phyloP scores from a whole-genome alignment of 2,888 invertebrate genomes.

The Clistopyga incitator region DNA sequence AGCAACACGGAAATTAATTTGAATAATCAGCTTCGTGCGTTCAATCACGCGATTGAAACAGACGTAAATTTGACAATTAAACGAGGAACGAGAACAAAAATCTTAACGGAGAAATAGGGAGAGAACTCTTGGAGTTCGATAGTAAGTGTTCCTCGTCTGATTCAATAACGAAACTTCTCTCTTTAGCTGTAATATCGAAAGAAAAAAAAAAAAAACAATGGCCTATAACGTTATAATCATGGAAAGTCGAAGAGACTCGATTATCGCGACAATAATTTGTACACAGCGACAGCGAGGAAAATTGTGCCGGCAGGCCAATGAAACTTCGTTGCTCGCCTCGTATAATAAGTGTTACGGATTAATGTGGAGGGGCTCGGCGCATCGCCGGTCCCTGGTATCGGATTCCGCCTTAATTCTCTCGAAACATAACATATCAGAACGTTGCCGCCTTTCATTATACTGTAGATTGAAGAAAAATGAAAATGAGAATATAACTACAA shows the following conservation, averaged over 20 bases:
- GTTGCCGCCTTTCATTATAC: conserved; percentile 73
- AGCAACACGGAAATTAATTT: background rate
- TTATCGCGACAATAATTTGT: conserved; percentile 63
- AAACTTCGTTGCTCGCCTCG: conserved; percentile 23
- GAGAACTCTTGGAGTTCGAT: background rate
- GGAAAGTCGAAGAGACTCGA: conserved; percentile 48
- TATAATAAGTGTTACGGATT: conserved; percentile 33
- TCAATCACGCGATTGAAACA: background rate
- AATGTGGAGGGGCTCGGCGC: background rate
- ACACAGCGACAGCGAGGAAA: conserved; percentile 34
- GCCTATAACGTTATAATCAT: conserved; percentile 48
- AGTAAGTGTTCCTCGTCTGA: conserved; percentile 11
- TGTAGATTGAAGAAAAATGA: conserved; percentile 49
- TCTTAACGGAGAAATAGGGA: conserved; percentile 5
- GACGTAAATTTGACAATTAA: conserved; percentile 26
- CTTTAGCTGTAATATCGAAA: conserved; percentile 45
- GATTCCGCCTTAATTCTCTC: conserved; percentile 71
- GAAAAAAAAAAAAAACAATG: conserved; percentile 36
- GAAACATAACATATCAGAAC: conserved; percentile 77
- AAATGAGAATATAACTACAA: conserved; percentile 32
- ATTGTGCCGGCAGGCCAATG: background rate
- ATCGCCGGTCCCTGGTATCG: conserved; percentile 42
- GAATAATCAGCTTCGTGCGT: conserved; percentile 7
- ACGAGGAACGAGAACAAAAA: conserved; percentile 21
- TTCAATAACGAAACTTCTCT: conserved; percentile 37